phyloP scores from a whole-genome alignment of 2,113 vertebrate species.

The Piaya cayana region DNA sequence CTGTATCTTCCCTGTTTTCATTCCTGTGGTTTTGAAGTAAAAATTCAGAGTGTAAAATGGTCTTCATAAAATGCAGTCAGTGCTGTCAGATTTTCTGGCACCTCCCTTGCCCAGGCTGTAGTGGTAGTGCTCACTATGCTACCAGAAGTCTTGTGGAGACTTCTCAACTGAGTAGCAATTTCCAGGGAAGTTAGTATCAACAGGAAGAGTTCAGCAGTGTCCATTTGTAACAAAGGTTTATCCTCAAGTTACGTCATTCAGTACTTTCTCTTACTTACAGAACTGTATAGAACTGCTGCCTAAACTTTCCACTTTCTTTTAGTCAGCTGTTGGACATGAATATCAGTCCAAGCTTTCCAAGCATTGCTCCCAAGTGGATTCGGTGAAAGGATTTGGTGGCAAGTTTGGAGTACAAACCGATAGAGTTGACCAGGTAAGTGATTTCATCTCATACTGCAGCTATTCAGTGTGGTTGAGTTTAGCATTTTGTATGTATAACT shows the following conservation, averaged over 20 bases:
- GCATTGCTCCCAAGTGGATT: constrained; percentile 95
- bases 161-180: background rate
- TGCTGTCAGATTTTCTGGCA: background rate
- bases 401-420: constrained; percentile 94
- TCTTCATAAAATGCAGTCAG: background rate
- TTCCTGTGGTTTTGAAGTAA: background rate
- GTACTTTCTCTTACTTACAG: background rate
- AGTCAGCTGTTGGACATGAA: constrained; percentile 96
- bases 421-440: constrained; percentile 90
- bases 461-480: background rate
- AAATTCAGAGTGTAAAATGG: background rate
- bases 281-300: background rate
- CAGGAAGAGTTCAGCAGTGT: background rate
- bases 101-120: background rate
- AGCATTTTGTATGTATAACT: background rate
- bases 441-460: background rate
- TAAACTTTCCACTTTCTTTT: constrained; percentile 1
- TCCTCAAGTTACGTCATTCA: background rate
- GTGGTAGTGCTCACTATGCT: background rate
- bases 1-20: background rate
- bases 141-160: background rate
- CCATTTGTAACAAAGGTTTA: background rate
- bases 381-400: constrained; percentile 91
- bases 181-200: background rate
- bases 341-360: constrained; percentile 91